Percentiles rank a stretch among this genome's conserved stretches.
phyloP scores from a whole-genome alignment of 2,113 vertebrate species.

The Toxotes chatareus region DNA sequence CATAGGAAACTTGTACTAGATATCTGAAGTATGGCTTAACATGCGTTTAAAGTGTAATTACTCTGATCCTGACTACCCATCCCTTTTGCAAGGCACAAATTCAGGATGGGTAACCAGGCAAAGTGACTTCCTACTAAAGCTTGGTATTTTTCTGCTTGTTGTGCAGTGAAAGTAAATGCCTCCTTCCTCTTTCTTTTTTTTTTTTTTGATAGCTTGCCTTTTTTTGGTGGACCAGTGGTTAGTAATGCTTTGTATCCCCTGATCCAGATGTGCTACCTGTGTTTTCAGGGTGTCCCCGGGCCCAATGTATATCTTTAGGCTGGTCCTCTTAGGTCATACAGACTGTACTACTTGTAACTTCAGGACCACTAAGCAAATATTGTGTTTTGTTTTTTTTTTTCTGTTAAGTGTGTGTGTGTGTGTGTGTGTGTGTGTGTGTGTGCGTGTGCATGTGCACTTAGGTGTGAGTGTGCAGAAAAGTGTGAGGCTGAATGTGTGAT shows the following conservation, averaged over 20 bases:
- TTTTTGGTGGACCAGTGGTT: constrained; percentile 79
- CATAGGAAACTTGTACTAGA: constrained; percentile 69
- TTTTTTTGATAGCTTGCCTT: constrained; percentile 67
- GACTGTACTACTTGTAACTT: constrained; percentile 75
- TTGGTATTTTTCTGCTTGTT: constrained; percentile 79
- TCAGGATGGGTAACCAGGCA: constrained; percentile 67
- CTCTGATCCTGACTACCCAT: constrained; percentile 67
- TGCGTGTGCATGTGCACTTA: constrained; percentile 12
- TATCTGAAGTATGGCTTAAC: constrained; percentile 70
- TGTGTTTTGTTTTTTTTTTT: constrained; percentile 44
- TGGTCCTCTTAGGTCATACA: constrained; percentile 79
- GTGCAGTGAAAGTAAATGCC: constrained; percentile 79
- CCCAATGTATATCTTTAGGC: constrained; percentile 78
- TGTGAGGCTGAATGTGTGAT: constrained; percentile 57
- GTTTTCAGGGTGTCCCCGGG: constrained; percentile 69
- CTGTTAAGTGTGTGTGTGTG: constrained; percentile 36
- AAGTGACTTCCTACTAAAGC: constrained; percentile 67
- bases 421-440: constrained; percentile 16
- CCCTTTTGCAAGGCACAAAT: constrained; percentile 59
- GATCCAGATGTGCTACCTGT: constrained; percentile 75
- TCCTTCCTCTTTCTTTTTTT: constrained; percentile 49
- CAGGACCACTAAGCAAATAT: constrained; percentile 80
- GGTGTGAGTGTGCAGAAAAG: not conserved
- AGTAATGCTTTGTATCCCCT: constrained; percentile 73
- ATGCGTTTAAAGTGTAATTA: constrained; percentile 74